phyloP scores from a whole-genome alignment of 2,113 vertebrate genomes.

The Xiphophorus couchianus region DNA sequence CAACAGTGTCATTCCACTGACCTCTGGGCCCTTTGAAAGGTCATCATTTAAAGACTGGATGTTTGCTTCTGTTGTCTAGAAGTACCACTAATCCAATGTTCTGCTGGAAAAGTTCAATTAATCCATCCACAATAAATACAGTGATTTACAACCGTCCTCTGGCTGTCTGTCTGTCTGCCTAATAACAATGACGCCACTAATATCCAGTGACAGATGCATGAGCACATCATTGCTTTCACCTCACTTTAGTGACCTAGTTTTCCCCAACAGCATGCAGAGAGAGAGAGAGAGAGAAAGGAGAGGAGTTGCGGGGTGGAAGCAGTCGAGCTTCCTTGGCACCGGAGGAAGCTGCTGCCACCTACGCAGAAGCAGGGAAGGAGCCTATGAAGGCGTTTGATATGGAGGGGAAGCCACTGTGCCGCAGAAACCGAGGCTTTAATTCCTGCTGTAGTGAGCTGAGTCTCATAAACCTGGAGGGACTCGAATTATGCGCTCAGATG shows the following conservation, averaged over 20 bases:
- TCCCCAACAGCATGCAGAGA: not conserved
- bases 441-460: not conserved
- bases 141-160: slow-evolving; percentile 30
- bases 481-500: too few relatives aligned
- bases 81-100: not conserved
- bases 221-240: slow-evolving; percentile 33
- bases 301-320: slow-evolving; percentile 23
- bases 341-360: slow-evolving; percentile 15
- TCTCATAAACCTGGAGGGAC: not conserved
- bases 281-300: slow-evolving; percentile 19
- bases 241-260: slow-evolving; percentile 58
- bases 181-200: slow-evolving; percentile 39
- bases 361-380: slow-evolving; percentile 14
- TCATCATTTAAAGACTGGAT: not conserved
- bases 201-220: slow-evolving; percentile 52
- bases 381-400: not conserved
- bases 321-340: not conserved
- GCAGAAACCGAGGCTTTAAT: slow-evolving; percentile 1
- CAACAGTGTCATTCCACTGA: not conserved
- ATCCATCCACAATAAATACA: not conserved
- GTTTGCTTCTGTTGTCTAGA: not conserved
- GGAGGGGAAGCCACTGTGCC: slow-evolving; percentile 3
- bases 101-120: slow-evolving; percentile 12
- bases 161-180: slow-evolving; percentile 17
- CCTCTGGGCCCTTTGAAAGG: not conserved